Evolutionary conservation across 2,888 invertebrate species (phyloP).

Genomic region (Leucoma salicis): DNA sequence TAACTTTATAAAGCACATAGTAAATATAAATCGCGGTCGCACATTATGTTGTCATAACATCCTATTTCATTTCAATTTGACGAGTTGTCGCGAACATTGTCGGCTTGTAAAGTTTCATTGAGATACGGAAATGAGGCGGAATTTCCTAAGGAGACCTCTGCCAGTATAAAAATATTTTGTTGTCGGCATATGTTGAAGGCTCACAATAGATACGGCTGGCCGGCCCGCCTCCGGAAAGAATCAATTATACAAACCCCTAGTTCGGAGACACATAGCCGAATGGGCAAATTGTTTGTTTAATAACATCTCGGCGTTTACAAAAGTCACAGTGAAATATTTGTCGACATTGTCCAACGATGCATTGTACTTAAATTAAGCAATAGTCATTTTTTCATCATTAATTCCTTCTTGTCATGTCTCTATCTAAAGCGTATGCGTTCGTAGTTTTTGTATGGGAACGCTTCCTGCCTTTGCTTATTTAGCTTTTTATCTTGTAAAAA

Average conservation of each 20-base stretch:
- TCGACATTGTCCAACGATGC: constrained; percentile 57
- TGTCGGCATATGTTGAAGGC: constrained; percentile 42
- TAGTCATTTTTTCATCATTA: constrained; percentile 59
- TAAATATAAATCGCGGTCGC: constrained; percentile 44
- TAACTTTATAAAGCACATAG: constrained; percentile 38
- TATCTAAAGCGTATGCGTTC: constrained; percentile 65
- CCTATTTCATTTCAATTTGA: constrained; percentile 73
- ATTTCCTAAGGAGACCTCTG: constrained; percentile 65
- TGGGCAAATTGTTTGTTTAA: constrained; percentile 82
- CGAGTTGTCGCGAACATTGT: constrained; percentile 63
- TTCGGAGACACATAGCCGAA: constrained; percentile 69
- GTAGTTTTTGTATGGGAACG: constrained; percentile 61
- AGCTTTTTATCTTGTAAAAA: constrained; percentile 52
- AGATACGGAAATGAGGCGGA: constrained; percentile 75
- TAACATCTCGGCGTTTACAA: constrained; percentile 74
- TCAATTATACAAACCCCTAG: constrained; percentile 71
- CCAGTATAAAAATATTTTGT: constrained; percentile 69
- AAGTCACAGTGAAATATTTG: constrained; percentile 73
- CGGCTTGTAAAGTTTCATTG: constrained; percentile 66
- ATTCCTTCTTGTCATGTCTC: constrained; percentile 60
- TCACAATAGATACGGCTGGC: constrained; percentile 58
- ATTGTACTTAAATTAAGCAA: constrained; percentile 68
- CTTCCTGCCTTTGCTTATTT: constrained; percentile 61
- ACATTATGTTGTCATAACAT: constrained; percentile 70
- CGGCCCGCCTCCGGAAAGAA: constrained; percentile 78